These are phyloP conservation scores for Drosophila nr. perissopoda DNA, from an alignment of 2,888 invertebrate species.

Conservation along the genomic window DNA sequence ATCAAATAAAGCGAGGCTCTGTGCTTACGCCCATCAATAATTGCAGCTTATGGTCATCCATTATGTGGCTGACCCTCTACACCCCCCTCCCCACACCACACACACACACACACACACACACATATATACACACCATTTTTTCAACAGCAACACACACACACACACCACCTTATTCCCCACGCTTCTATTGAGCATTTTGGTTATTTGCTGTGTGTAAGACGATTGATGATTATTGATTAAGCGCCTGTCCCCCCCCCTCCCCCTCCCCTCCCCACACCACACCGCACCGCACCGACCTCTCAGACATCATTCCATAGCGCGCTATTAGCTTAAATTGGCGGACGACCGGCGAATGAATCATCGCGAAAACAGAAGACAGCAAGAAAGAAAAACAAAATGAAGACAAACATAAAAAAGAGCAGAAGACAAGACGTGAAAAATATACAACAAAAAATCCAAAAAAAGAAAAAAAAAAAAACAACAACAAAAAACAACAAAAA, in stretches of 20 bases:
- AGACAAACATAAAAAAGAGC: slow-evolving; percentile 24
- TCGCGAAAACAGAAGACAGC: slow-evolving; percentile 33
- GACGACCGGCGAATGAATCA: slow-evolving; percentile 64
- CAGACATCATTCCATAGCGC: background rate
- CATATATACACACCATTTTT: too few relatives aligned
- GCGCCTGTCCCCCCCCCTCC: slow-evolving; percentile 19
- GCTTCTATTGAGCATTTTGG: slow-evolving; percentile 38
- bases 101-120: background rate
- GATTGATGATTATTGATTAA: slow-evolving; percentile 77
- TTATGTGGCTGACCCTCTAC: slow-evolving; percentile 30
- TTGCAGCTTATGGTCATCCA: slow-evolving; percentile 73
- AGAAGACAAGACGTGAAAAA: slow-evolving; percentile 58
- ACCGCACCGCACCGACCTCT: background rate
- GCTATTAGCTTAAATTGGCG: slow-evolving; percentile 53
- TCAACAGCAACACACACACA: background rate
- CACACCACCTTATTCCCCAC: background rate
- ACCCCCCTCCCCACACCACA: background rate
- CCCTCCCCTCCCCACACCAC: too few relatives aligned
- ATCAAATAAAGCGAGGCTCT: slow-evolving; percentile 45
- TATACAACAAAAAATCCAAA: slow-evolving; percentile 34
- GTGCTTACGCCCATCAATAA: slow-evolving; percentile 64
- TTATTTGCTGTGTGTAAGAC: slow-evolving; percentile 71
- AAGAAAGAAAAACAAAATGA: slow-evolving; percentile 3
- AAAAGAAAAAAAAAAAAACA: slow-evolving; percentile 1
- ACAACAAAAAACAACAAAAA: slow-evolving; percentile 21